Conservation (phyloP, 2,888 invertebrate genomes). For the Zelleria hepariella region DNA sequence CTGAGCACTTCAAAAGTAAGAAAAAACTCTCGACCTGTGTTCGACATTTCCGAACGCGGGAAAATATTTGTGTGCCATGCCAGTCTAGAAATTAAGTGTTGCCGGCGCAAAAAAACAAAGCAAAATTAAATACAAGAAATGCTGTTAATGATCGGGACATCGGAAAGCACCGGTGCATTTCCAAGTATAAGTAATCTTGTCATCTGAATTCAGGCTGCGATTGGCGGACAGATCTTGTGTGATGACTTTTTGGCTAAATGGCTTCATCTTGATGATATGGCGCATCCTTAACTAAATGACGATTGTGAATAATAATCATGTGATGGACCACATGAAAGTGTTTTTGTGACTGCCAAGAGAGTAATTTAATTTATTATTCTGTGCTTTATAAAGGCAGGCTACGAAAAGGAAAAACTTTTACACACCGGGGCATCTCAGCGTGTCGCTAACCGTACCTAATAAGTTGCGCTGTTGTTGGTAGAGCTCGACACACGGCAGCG, state of each 20-base stretch:
- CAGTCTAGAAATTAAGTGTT: constrained; percentile 23
- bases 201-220: constrained; percentile 60
- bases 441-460: no score
- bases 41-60: not conserved
- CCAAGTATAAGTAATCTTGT: constrained; percentile 65
- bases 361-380: not conserved
- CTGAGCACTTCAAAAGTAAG: not conserved
- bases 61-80: not conserved
- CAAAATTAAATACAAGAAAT: constrained; percentile 57
- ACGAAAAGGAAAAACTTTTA: not conserved
- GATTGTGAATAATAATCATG: constrained; percentile 4
- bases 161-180: constrained; percentile 49
- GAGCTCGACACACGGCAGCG: no score
- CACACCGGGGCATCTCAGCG: no score
- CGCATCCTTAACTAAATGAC: constrained; percentile 2
- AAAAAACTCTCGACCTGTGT: not conserved
- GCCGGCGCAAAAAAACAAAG: constrained; percentile 22
- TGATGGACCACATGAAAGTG: not conserved
- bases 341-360: not conserved
- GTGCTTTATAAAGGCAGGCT: no score
- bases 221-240: constrained; percentile 35
- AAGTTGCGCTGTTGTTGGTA: no score
- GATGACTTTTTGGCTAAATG: constrained; percentile 60
- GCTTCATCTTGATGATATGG: constrained; percentile 42
- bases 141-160: constrained; percentile 55